Percentiles rank a stretch among this genome's conserved stretches.
Evolutionary conservation across 2,113 vertebrate genomes (phyloP).

Genomic region (Emberiza fucata): DNA sequence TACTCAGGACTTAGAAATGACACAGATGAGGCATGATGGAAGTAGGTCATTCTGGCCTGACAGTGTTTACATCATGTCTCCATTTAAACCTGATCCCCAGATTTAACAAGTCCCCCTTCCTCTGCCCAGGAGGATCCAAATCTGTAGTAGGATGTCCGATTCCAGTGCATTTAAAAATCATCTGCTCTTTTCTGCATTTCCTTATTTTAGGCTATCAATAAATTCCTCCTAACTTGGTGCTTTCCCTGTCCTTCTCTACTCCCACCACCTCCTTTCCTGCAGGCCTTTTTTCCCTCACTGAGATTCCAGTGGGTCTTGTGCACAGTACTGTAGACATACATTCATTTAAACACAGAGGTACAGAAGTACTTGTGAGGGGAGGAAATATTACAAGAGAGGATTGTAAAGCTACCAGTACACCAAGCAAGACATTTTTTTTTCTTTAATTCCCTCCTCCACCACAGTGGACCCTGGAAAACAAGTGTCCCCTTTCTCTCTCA

Average conservation of each 20-base stretch:
- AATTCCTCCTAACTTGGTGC: not conserved
- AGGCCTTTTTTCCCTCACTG: not conserved
- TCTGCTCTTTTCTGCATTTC: not conserved
- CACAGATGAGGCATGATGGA: not conserved
- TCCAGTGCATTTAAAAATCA: not conserved
- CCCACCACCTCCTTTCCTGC: not conserved
- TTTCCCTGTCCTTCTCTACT: not conserved
- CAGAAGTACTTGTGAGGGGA: not conserved
- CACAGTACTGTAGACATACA: not conserved
- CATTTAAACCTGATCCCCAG: not conserved
- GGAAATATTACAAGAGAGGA: not conserved
- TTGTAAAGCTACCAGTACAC: not conserved
- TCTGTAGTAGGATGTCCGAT: accelerated
- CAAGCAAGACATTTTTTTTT: not conserved
- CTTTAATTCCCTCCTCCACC: not conserved
- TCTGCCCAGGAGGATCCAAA: not conserved
- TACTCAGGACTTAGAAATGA: not conserved
- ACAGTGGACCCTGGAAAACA: constrained; percentile 4
- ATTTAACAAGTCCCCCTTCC: not conserved
- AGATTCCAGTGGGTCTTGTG: not conserved
- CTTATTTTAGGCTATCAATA: not conserved
- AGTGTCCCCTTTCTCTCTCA: not conserved
- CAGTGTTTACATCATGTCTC: not conserved
- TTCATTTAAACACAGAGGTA: not conserved
- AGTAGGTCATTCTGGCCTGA: not conserved